Base-by-base conservation (phyloP, 2,113 vertebrate genomes). In the Piliocolobus tephrosceles region DNA sequence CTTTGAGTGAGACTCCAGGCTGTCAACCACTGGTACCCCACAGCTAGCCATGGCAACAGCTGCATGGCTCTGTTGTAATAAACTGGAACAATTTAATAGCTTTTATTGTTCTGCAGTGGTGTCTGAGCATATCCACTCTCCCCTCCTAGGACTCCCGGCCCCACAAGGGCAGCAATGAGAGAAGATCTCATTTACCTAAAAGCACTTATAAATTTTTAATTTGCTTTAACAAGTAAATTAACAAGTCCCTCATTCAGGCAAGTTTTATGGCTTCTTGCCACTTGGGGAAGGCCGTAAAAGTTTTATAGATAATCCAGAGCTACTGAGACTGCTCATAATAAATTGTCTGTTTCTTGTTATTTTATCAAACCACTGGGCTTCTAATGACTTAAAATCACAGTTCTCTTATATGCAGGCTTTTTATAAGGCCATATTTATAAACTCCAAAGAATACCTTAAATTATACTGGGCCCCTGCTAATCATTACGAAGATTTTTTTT, bases 151-250 rank as follows among this genome's bases (percentile, higher is more conserved):
- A 99, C 99, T 99, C 98, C 98, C 92, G 98, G 99, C 99, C 99
- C 99, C 98, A 97, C 98, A 97, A 99, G 99, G 99, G 99, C 99
- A 98, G 98, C 99, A 99, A 99, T 99, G 99, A 99, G 99, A 99
- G 99, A 99, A 99, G 99, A 99, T 99, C 99, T 99, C 99, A 99
- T 99, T 99, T 99, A 99, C 99, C 99, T 99, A 99, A 99, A 99
- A 99, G 99, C 99, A 98, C 99, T 99, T 99, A 99, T 99, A 99
- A 99, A 99, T 99, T 99, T 99, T 99, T 99, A 99, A 99, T 99
- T 99, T 99, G 99, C 99, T 99, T 99, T 99, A 99, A 99, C 99
- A 99, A 99, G 99, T 99, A 99, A 99, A 99, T 99, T 99, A 99
- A 99, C 99, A 99, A 99, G 99, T 99, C 99, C 99, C 99, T 99